phyloP scores from a whole-genome alignment of 2,797 vertebrate species.

The Pelochelys cantorii region DNA sequence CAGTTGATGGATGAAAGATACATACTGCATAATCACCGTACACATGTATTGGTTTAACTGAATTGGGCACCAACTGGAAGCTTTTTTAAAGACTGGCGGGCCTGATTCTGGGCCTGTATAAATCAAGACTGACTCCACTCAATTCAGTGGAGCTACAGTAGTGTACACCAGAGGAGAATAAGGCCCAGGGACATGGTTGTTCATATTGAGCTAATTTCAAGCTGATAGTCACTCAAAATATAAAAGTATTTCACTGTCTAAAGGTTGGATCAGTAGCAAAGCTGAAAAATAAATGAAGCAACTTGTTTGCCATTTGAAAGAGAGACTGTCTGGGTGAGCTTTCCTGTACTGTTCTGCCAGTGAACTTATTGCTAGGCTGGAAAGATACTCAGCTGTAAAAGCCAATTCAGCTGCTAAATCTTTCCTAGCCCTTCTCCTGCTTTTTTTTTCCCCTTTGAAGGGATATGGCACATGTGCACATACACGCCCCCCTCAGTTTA shows the following conservation, averaged over 20 bases:
- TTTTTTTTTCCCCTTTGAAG: conserved; percentile 47
- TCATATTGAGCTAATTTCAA: conserved; percentile 56
- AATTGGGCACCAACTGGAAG: background rate
- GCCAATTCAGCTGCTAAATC: background rate
- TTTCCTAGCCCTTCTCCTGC: background rate
- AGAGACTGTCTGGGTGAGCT: background rate
- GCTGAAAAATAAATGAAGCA: conserved; percentile 53
- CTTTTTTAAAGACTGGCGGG: background rate
- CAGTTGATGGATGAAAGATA: background rate
- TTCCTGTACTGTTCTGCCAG: background rate
- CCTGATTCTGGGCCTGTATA: background rate
- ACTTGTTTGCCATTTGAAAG: background rate
- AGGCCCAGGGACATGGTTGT: background rate
- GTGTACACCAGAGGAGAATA: conserved; percentile 15
- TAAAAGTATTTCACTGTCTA: conserved; percentile 58
- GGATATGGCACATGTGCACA: background rate
- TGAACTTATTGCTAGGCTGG: conserved; percentile 10
- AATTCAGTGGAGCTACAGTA: background rate
- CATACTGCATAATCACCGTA: background rate
- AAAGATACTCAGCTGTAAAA: conserved; percentile 25
- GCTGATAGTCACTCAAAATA: too few species aligned
- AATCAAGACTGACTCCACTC: conserved; percentile 16
- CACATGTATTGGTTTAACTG: background rate
- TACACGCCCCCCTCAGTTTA: background rate
- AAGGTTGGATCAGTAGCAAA: conserved; percentile 42